Percentiles rank a stretch among this genome's conserved stretches.
Conservation (phyloP, 1,140 invertebrate genomes). For the Meloidogyne exigua region DNA sequence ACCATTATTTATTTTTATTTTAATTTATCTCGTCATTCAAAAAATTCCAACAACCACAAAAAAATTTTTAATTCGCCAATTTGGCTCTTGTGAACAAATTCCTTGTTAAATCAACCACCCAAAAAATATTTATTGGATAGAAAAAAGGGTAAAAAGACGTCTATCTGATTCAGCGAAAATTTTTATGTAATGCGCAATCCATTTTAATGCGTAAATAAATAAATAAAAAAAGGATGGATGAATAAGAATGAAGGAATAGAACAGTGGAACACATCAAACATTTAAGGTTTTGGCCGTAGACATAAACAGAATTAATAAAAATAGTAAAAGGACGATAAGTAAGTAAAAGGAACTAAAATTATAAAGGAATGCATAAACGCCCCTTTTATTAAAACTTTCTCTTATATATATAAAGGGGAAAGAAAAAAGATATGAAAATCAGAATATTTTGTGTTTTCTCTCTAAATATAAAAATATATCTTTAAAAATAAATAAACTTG, state of each 20-base stretch:
- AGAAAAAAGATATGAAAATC: background rate
- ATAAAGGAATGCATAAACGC: too few relatives aligned
- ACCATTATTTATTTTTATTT: background rate
- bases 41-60: constrained; percentile 3
- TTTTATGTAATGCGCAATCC: background rate
- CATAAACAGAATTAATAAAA: constrained; percentile 1
- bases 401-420: background rate
- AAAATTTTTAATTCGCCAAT: background rate
- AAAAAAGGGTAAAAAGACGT: background rate
- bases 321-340: background rate
- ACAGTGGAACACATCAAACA: background rate
- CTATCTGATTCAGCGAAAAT: background rate
- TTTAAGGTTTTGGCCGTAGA: background rate
- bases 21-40: background rate
- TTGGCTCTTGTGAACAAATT: background rate
- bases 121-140: background rate
- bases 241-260: background rate
- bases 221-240: background rate
- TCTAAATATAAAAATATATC: too few relatives aligned
- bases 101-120: background rate
- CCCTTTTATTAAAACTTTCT: background rate
- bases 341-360: constrained; percentile 1
- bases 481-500: too few relatives aligned
- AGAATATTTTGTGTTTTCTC: background rate
- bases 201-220: background rate